These are phyloP conservation scores for Napeogenes inachia DNA, from an alignment of 2,888 invertebrate genomes.

Conservation along the genomic window DNA sequence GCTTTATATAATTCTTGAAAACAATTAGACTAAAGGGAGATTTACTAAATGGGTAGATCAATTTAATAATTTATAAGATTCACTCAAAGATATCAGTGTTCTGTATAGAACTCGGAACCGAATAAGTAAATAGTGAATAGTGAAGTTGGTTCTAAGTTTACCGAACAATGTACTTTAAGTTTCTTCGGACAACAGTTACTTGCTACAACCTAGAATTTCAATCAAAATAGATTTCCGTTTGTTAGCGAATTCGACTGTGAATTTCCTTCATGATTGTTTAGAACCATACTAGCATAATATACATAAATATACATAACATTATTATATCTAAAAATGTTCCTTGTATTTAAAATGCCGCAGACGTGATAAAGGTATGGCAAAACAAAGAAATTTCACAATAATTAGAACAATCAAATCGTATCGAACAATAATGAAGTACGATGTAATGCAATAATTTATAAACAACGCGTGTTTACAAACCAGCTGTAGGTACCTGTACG, in stretches of 20 bases:
- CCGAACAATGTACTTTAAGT: conserved; percentile 24
- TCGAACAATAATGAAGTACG: conserved; percentile 52
- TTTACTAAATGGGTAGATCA: neutral
- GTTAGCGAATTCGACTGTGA: conserved; percentile 24
- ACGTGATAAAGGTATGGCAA: conserved; percentile 38
- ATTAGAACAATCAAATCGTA: conserved; percentile 57
- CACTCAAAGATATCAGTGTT: neutral
- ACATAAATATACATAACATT: too few species aligned
- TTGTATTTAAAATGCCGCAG: conserved; percentile 20
- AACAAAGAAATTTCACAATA: conserved; percentile 54
- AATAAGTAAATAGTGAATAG: conserved; percentile 33
- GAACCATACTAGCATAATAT: conserved; percentile 20
- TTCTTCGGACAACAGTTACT: conserved; percentile 21
- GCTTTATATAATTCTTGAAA: neutral
- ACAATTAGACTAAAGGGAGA: neutral
- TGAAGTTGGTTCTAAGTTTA: conserved; percentile 23
- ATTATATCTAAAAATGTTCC: neutral
- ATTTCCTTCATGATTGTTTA: conserved; percentile 24
- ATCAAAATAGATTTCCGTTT: conserved; percentile 29
- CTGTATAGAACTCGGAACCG: neutral
- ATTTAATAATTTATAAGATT: neutral
- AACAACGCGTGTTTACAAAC: conserved; percentile 58
- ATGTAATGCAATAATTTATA: conserved; percentile 65
- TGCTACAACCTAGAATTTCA: conserved; percentile 31
- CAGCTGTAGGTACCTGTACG: conserved; percentile 42